phyloP scores from a whole-genome alignment of 2,888 invertebrate genomes.

The Laspeyria flexula region DNA sequence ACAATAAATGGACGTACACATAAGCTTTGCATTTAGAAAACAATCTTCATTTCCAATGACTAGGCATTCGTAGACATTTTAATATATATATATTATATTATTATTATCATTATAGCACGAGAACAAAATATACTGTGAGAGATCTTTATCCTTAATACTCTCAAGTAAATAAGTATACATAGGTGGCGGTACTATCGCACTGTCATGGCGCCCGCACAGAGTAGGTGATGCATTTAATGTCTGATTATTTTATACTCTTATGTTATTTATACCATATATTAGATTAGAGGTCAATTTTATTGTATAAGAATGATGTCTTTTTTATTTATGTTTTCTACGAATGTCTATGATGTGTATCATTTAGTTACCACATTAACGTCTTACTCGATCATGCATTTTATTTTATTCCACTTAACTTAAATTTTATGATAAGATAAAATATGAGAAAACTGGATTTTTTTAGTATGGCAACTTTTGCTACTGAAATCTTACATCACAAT shows the following conservation, averaged over 20 bases:
- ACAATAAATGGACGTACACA: slow-evolving; percentile 29
- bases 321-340: slow-evolving; percentile 4
- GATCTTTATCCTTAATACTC: slow-evolving; percentile 1
- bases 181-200: not conserved
- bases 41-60: slow-evolving; percentile 21
- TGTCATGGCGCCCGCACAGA: slow-evolving; percentile 10
- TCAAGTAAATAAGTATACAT: not conserved
- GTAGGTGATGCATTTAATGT: slow-evolving; percentile 11
- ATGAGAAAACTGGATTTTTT: slow-evolving; percentile 20
- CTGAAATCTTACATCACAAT: not conserved
- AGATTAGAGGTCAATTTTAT: slow-evolving; percentile 4
- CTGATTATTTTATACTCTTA: slow-evolving; percentile 1
- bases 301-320: slow-evolving; percentile 1
- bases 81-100: too few species aligned
- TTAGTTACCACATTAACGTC: slow-evolving; percentile 41
- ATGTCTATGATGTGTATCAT: slow-evolving; percentile 11
- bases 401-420: slow-evolving; percentile 33
- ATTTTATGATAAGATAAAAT: slow-evolving; percentile 28
- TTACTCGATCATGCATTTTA: slow-evolving; percentile 37
- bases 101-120: too few species aligned
- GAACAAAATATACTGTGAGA: slow-evolving; percentile 1
- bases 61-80: slow-evolving; percentile 14
- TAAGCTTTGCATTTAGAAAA: slow-evolving; percentile 36
- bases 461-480: slow-evolving; percentile 19
- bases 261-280: slow-evolving; percentile 3